Evolutionary conservation across 2,797 vertebrate genomes (phyloP).

Genomic region (Thamnophis elegans): DNA sequence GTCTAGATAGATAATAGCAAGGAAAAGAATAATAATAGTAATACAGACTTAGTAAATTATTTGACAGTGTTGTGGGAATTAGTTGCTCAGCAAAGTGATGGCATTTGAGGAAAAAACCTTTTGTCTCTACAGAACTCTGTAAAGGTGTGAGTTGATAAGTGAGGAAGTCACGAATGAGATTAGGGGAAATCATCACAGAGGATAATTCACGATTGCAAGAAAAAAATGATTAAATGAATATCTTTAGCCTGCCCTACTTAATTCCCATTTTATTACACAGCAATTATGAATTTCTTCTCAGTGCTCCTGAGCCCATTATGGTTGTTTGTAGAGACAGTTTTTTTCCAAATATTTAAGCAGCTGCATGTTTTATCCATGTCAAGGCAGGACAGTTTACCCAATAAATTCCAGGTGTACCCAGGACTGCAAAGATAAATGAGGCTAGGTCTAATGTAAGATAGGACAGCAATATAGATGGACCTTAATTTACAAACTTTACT

Average conservation of each 20-base stretch:
- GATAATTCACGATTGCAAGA: background rate
- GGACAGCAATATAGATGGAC: no score
- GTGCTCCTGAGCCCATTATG: background rate
- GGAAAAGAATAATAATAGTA: no score
- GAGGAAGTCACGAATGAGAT: background rate
- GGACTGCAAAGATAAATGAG: background rate
- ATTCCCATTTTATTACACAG: background rate
- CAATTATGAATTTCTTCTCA: background rate
- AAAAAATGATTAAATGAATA: background rate
- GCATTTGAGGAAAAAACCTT: background rate
- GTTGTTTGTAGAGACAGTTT: constrained; percentile 1
- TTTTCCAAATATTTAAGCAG: constrained; percentile 25
- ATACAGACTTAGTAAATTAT: no score
- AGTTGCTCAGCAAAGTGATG: no score
- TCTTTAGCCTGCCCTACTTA: background rate
- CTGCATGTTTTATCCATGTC: background rate
- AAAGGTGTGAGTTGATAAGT: background rate
- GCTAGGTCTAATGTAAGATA: background rate
- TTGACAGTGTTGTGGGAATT: no score
- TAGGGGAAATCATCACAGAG: background rate
- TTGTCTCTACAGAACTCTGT: background rate
- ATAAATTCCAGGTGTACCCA: background rate
- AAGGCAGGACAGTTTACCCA: background rate
- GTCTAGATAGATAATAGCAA: no score
- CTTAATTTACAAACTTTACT: no score